These are phyloP conservation scores for Thereva nobilitata DNA, from an alignment of 2,888 invertebrate genomes.

Conservation along the genomic window DNA sequence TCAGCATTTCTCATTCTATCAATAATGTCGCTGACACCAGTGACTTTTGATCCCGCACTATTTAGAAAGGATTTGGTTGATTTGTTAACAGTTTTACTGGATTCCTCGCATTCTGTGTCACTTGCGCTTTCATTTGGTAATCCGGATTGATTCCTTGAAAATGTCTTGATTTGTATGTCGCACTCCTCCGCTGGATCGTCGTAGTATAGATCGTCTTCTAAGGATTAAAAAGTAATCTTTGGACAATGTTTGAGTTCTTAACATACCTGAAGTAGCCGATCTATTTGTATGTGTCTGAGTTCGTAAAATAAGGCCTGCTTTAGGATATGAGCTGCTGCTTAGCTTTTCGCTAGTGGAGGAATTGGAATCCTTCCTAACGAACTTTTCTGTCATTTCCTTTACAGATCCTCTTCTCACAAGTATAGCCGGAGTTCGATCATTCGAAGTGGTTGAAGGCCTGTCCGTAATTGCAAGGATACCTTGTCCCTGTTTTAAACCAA, in stretches of 20 bases:
- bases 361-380: slow-evolving; percentile 66
- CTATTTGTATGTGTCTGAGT: slow-evolving; percentile 57
- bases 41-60: slow-evolving; percentile 68
- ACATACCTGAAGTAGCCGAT: slow-evolving; percentile 50
- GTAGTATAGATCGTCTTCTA: slow-evolving; percentile 26
- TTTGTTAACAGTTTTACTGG: too few relatives aligned
- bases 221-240: slow-evolving; percentile 10
- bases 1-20: slow-evolving; percentile 78
- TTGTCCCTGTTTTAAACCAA: neutral
- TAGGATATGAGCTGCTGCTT: slow-evolving; percentile 62
- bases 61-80: slow-evolving; percentile 69
- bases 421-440: neutral
- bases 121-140: slow-evolving; percentile 48
- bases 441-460: neutral
- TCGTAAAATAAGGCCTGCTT: slow-evolving; percentile 74
- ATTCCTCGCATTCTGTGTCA: slow-evolving; percentile 46
- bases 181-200: slow-evolving; percentile 43
- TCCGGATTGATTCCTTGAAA: slow-evolving; percentile 44
- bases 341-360: slow-evolving; percentile 50
- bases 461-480: slow-evolving; percentile 10
- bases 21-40: slow-evolving; percentile 75
- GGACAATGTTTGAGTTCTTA: neutral
- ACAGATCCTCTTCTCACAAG: slow-evolving; percentile 72
- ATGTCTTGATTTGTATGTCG: slow-evolving; percentile 46
- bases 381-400: slow-evolving; percentile 78